A percentile compares a stretch with the other conserved stretches of the same genome.
Evolutionary conservation across 2,797 vertebrate species (phyloP).

Genomic region (Thunnus albacares): DNA sequence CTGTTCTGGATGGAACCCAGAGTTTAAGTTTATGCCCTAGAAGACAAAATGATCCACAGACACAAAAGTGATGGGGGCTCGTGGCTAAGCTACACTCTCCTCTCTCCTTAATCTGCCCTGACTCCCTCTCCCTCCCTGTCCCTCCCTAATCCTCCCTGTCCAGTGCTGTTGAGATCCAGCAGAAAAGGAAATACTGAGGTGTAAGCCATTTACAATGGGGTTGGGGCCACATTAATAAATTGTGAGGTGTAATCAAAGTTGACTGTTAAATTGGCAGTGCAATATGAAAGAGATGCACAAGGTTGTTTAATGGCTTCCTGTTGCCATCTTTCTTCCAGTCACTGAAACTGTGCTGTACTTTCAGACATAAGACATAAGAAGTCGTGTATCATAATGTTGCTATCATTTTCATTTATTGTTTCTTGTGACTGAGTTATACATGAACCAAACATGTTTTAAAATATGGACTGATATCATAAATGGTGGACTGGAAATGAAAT

Average conservation of each 20-base stretch:
- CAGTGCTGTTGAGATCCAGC: neutral
- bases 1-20: neutral
- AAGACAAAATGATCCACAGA: slow-evolving; percentile 9
- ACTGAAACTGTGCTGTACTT: neutral
- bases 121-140: slow-evolving; percentile 1
- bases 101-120: slow-evolving; percentile 2
- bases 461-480: too few relatives aligned
- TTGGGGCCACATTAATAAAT: neutral
- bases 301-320: neutral
- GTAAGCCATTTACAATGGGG: neutral
- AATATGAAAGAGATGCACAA: slow-evolving; percentile 4
- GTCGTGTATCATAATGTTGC: neutral
- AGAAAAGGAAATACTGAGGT: neutral
- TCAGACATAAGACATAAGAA: neutral
- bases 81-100: slow-evolving; percentile 2
- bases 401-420: slow-evolving; percentile 3
- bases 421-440: neutral
- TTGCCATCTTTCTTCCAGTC: neutral
- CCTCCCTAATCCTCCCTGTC: neutral
- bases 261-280: slow-evolving; percentile 4
- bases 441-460: too few relatives aligned
- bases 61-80: neutral
- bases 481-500: neutral
- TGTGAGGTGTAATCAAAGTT: neutral
- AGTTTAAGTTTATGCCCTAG: neutral